These are phyloP conservation scores for Alcis repandata DNA, from an alignment of 2,888 invertebrate genomes.

Conservation along the genomic window DNA sequence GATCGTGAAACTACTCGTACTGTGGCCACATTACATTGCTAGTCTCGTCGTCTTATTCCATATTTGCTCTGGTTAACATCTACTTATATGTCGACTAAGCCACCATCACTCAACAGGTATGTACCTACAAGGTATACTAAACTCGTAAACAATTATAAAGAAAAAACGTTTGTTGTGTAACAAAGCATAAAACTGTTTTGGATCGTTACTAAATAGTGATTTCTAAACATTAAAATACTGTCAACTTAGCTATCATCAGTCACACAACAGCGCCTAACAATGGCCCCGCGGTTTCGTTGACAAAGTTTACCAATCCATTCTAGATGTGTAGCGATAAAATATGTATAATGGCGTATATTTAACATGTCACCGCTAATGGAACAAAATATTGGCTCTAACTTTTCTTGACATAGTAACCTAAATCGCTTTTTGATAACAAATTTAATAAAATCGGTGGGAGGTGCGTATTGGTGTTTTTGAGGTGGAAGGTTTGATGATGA, in stretches of 20 bases:
- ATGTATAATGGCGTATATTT: slow-evolving; percentile 58
- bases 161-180: too few species aligned
- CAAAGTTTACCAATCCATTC: slow-evolving; percentile 67
- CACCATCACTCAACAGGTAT: too few species aligned
- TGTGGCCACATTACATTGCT: too few species aligned
- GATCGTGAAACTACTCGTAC: too few species aligned
- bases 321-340: slow-evolving; percentile 53
- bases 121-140: too few species aligned
- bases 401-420: slow-evolving; percentile 65
- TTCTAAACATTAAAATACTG: background rate
- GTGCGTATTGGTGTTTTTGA: slow-evolving; percentile 37
- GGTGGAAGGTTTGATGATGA: background rate
- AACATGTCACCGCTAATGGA: slow-evolving; percentile 72
- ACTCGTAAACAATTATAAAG: too few species aligned
- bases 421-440: slow-evolving; percentile 63
- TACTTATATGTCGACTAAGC: too few species aligned
- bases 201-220: background rate
- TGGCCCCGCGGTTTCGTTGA: slow-evolving; percentile 60
- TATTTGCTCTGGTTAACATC: too few species aligned
- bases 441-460: slow-evolving; percentile 49
- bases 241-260: background rate
- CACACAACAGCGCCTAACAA: slow-evolving; percentile 44
- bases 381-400: slow-evolving; percentile 62
- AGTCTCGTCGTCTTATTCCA: too few species aligned
- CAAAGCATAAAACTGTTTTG: background rate